Percentiles rank a stretch among this genome's conserved stretches.
Evolutionary conservation across 2,888 invertebrate genomes (phyloP).

Genomic region (Cheilosia vernalis): DNA sequence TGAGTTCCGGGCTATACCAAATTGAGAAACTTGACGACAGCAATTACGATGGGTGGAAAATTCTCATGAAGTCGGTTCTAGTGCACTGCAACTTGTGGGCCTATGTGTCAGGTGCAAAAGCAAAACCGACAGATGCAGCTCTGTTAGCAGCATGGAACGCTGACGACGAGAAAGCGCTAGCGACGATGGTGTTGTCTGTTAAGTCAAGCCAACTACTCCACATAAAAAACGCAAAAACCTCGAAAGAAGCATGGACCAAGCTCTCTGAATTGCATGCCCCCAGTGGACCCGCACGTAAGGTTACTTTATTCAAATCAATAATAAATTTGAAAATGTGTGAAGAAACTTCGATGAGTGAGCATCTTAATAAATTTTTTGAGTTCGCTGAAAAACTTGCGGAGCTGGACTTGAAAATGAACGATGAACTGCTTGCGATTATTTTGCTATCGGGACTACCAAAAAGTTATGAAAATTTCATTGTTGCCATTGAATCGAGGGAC

Average conservation of each 20-base stretch:
- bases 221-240: conserved; percentile 20
- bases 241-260: conserved; percentile 13
- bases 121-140: background rate
- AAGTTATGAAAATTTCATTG: conserved; percentile 33
- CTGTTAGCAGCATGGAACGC: background rate
- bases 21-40: background rate
- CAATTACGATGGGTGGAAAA: conserved; percentile 14
- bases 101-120: background rate
- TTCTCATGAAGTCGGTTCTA: background rate
- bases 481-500: conserved; percentile 31
- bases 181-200: background rate
- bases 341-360: too few species aligned
- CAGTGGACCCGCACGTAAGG: background rate
- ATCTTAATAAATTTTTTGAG: conserved; percentile 26
- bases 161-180: background rate
- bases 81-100: background rate
- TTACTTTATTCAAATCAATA: conserved; percentile 15
- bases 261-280: too few species aligned
- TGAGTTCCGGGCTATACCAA: background rate
- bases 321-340: conserved; percentile 18
- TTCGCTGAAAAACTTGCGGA: conserved; percentile 6
- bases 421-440: conserved; percentile 21
- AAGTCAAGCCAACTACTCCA: conserved; percentile 8
- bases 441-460: conserved; percentile 17
- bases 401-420: conserved; percentile 10